A percentile compares a stretch with the other conserved stretches of the same genome.
Evolutionary conservation across 2,113 vertebrate species (phyloP).

Genomic region (Stigmatopora argus): DNA sequence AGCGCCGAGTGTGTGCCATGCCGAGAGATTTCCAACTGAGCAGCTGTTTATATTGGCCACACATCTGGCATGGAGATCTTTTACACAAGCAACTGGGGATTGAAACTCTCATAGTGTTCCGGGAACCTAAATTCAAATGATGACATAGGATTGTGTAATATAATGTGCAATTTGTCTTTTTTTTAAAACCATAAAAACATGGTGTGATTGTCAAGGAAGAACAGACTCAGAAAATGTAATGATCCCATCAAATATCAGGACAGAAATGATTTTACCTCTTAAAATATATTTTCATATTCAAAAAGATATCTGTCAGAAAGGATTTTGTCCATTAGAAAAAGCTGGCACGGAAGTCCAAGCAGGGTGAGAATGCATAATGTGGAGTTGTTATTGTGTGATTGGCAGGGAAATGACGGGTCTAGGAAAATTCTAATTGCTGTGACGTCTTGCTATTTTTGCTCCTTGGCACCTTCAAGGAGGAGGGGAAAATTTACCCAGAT

Average conservation of each 20-base stretch:
- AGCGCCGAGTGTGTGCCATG: not conserved
- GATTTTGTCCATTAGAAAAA: not conserved
- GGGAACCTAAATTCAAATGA: not conserved
- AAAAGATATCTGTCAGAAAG: not conserved
- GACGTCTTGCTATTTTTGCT: slow-evolving; percentile 22
- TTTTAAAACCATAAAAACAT: too few species aligned
- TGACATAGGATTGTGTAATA: not conserved
- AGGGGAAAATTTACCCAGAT: slow-evolving; percentile 14
- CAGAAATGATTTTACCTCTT: not conserved
- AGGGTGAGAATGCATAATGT: not conserved
- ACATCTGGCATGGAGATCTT: slow-evolving; percentile 32
- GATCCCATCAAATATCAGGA: not conserved
- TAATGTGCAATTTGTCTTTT: too few species aligned
- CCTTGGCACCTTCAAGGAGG: slow-evolving; percentile 13
- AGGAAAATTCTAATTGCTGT: slow-evolving; percentile 40
- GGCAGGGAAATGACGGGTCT: slow-evolving; percentile 35
- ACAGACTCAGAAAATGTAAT: not conserved
- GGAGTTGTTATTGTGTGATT: slow-evolving; percentile 18
- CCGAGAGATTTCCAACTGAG: slow-evolving; percentile 14
- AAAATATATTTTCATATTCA: not conserved
- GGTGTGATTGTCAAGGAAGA: too few species aligned
- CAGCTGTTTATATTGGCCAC: slow-evolving; percentile 25
- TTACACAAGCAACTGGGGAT: slow-evolving; percentile 4
- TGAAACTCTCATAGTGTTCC: slow-evolving; percentile 5
- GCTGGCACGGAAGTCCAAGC: slow-evolving; percentile 1